Base-by-base conservation (phyloP, 2,888 invertebrate genomes). In the Rhabditoides inermis region DNA sequence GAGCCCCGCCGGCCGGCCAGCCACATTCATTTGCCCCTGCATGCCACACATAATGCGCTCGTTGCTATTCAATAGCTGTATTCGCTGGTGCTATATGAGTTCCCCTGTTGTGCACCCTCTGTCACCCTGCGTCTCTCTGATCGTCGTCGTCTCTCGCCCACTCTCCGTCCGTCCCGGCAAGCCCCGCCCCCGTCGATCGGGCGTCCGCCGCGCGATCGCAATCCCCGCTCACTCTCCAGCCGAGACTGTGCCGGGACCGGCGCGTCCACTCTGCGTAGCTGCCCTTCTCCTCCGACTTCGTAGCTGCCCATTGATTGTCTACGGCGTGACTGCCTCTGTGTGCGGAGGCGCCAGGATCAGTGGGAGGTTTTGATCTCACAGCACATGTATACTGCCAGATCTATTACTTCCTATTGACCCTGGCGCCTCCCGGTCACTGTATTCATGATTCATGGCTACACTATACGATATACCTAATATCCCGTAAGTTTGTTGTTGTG, bases 391-490 rank as follows among this genome's bases (percentile, higher is more conserved):
- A 37, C 27, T 50, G 53, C 51, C 53, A 56, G 56, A 56, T 56
- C 56, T 56, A 56, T 40, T 36, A 52, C 52, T 56, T 56, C 52
- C 47, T 42, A 40, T 49, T 44, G 52, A 52, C 45, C 5, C 36
- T 20, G n/a, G 10, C 42, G 22, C 48, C 28, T 32, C 15, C 27
- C 20, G 47, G 22, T 12, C 7, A 12, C 22, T 44, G 32, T 32
- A 15, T 32, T 15, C 7, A 10, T 32, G 32, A 32, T 32, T 32
- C 10, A 32, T 32, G 7, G 32, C 7, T 32, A n/a, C 42, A n/a
- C n/a, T n/a, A n/a, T n/a, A n/a, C n/a, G n/a, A n/a, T n/a, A n/a
- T n/a, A n/a, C n/a, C n/a, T n/a, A n/a, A n/a, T n/a, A n/a, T 20
- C 15, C 15, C 18, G 40, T 18, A 40, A 40, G n/a, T 20, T 20